These are phyloP conservation scores for Limonius californicus DNA, from an alignment of 1,140 invertebrate genomes.

Conservation along the genomic window DNA sequence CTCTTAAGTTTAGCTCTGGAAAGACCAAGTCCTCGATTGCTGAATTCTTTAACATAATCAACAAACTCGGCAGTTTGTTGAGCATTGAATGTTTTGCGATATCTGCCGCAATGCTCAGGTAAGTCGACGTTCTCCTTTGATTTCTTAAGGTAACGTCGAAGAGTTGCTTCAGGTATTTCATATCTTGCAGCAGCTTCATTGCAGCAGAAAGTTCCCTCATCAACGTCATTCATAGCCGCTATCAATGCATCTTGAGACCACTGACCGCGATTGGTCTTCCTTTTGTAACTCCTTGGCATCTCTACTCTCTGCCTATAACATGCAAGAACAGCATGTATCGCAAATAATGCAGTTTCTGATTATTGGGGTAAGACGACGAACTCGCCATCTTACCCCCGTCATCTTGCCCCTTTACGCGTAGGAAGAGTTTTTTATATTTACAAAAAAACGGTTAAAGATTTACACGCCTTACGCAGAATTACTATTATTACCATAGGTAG, in stretches of 20 bases:
- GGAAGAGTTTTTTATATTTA: too few relatives aligned
- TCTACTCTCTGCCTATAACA: too few relatives aligned
- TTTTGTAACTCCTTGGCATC: background rate
- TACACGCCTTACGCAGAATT: too few relatives aligned
- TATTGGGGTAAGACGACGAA: too few relatives aligned
- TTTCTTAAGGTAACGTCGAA: background rate
- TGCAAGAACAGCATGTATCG: too few relatives aligned
- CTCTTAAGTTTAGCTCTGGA: constrained; percentile 25
- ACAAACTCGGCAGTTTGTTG: background rate
- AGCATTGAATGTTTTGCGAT: background rate
- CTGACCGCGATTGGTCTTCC: background rate
- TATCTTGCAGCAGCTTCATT: background rate
- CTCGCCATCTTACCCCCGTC: too few relatives aligned
- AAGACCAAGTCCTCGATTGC: too few relatives aligned
- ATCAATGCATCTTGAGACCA: background rate
- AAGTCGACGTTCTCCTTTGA: background rate
- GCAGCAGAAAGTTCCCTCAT: background rate
- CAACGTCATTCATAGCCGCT: background rate
- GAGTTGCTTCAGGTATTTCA: constrained; percentile 4
- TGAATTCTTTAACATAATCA: too few relatives aligned
- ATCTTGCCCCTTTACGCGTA: too few relatives aligned
- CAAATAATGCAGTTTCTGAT: too few relatives aligned
- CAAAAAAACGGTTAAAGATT: too few relatives aligned
- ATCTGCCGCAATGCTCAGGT: background rate
- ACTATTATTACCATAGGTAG: too few relatives aligned